phyloP scores from a whole-genome alignment of 2,113 vertebrate genomes.

The Turdus rufiventris region DNA sequence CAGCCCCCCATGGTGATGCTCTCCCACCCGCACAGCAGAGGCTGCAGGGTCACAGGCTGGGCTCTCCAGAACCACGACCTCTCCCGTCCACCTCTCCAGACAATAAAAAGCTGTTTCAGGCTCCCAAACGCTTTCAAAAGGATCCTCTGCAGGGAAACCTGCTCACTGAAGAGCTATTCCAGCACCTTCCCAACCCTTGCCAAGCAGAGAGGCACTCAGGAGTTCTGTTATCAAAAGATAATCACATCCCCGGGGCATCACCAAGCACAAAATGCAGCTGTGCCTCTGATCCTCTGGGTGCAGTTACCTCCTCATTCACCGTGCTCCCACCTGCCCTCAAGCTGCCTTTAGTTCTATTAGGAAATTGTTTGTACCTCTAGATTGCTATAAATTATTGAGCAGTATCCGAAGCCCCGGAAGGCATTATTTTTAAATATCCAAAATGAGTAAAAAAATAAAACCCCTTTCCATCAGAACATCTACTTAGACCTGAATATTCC shows the following conservation, averaged over 20 bases:
- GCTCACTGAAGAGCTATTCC: not conserved
- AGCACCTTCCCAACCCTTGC: not conserved
- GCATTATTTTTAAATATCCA: not conserved
- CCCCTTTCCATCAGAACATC: not conserved
- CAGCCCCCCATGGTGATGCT: rapidly evolving
- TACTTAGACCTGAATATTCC: not conserved
- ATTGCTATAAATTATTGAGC: slow-evolving; percentile 10
- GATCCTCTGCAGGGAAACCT: not conserved
- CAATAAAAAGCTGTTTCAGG: not conserved
- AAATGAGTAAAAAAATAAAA: not conserved
- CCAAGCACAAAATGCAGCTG: slow-evolving; percentile 14
- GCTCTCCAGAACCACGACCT: not conserved
- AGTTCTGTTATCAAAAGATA: not conserved
- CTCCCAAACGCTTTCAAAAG: not conserved
- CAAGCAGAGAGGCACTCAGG: not conserved
- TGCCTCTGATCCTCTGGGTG: slow-evolving; percentile 19
- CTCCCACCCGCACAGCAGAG: not conserved
- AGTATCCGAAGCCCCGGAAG: not conserved
- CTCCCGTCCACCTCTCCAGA: not conserved
- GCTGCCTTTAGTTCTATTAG: not conserved
- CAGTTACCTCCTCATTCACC: not conserved
- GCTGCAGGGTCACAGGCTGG: not conserved
- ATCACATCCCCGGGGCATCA: not conserved
- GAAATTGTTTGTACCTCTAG: not conserved
- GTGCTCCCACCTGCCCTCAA: not conserved